Conservation (phyloP, 2,113 vertebrate species). For the Balaeniceps rex region DNA sequence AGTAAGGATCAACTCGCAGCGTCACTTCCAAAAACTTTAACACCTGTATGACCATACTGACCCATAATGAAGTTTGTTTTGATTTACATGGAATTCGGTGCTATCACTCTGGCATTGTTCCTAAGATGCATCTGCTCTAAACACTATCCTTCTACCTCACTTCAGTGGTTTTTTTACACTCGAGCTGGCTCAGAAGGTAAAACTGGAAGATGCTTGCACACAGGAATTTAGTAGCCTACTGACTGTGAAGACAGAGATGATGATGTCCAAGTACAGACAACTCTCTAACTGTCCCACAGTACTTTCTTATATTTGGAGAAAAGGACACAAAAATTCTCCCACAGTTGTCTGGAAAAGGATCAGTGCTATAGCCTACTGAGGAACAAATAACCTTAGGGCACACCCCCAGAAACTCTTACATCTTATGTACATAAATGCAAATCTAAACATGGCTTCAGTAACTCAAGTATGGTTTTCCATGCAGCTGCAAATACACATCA, state of each 20-base stretch:
- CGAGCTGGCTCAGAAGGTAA: neutral
- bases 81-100: neutral
- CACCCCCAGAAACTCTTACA: neutral
- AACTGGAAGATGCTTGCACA: neutral
- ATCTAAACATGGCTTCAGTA: neutral
- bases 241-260: neutral
- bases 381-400: neutral
- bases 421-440: neutral
- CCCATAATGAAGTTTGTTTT: neutral
- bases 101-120: neutral
- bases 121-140: neutral
- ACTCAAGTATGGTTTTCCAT: neutral
- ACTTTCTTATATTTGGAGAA: neutral
- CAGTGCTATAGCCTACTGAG: neutral
- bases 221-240: neutral
- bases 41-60: neutral
- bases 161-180: neutral
- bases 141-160: neutral
- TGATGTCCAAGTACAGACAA: neutral
- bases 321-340: neutral
- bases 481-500: neutral
- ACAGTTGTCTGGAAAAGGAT: neutral
- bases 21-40: neutral
- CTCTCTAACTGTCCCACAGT: neutral
- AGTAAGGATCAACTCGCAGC: neutral